Percentiles rank a stretch among this genome's conserved stretches.
phyloP scores from a whole-genome alignment of 2,113 vertebrate species.

The Pelecanus crispus region DNA sequence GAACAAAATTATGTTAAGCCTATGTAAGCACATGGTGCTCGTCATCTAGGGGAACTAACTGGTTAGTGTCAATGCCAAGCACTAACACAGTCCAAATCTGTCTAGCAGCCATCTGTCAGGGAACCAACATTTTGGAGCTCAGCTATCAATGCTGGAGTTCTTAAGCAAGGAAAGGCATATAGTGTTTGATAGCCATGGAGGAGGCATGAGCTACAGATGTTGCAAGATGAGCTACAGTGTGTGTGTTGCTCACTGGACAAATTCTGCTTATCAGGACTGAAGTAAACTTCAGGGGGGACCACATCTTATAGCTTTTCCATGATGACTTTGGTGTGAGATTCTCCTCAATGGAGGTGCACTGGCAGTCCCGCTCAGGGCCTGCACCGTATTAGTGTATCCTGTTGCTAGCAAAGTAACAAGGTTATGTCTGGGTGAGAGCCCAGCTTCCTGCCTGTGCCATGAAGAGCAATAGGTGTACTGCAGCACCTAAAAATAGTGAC shows the following conservation, averaged over 20 bases:
- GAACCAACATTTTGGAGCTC: background rate
- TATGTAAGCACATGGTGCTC: accelerated
- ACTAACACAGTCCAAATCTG: background rate
- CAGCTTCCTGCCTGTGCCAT: background rate
- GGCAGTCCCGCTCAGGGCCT: background rate
- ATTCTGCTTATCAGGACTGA: background rate
- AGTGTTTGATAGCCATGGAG: background rate
- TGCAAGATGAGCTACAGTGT: background rate
- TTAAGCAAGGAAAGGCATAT: background rate
- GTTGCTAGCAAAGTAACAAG: background rate
- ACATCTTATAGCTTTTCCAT: background rate
- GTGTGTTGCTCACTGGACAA: background rate
- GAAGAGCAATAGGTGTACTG: background rate
- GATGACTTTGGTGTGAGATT: background rate
- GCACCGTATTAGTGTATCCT: background rate
- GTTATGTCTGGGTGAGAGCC: background rate
- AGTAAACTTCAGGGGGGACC: background rate
- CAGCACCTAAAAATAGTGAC: background rate
- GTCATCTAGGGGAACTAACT: background rate
- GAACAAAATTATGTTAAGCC: background rate
- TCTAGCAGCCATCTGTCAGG: background rate
- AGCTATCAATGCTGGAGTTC: background rate
- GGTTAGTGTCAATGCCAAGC: background rate
- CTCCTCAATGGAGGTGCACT: background rate
- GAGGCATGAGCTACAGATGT: background rate